These are phyloP conservation scores for Therioaphis trifolii DNA, from an alignment of 2,888 invertebrate genomes.

Conservation along the genomic window DNA sequence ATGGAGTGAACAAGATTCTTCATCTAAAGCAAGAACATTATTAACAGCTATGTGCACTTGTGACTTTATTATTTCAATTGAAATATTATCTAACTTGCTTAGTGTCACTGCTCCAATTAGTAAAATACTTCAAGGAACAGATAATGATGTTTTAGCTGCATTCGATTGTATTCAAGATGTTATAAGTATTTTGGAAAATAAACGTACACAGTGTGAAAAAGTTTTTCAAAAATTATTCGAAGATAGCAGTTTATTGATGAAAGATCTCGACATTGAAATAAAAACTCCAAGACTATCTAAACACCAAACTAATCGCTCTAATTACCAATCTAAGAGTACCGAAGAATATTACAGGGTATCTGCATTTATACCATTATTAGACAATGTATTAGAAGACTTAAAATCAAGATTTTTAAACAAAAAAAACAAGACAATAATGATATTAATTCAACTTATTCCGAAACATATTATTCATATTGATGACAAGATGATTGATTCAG, in stretches of 20 bases:
- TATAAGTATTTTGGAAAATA: conserved; percentile 7
- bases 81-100: neutral
- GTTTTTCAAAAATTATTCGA: conserved; percentile 24
- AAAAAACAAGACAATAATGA: conserved; percentile 13
- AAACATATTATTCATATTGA: neutral
- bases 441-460: conserved; percentile 16
- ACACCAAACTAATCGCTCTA: conserved; percentile 12
- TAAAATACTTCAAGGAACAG: conserved; percentile 2
- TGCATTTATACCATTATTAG: conserved; percentile 21
- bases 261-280: neutral
- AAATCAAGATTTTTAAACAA: conserved; percentile 29
- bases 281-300: conserved; percentile 27
- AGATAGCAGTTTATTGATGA: conserved; percentile 16
- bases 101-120: conserved; percentile 25
- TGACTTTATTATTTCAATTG: conserved; percentile 2
- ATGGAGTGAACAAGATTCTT: conserved; percentile 23
- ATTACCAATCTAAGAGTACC: neutral
- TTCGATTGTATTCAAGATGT: conserved; percentile 24
- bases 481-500: conserved; percentile 8
- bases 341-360: conserved; percentile 25
- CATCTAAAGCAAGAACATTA: conserved; percentile 18
- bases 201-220: neutral
- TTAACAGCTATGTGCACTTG: too few relatives aligned
- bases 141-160: conserved; percentile 26
- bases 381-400: conserved; percentile 33